phyloP scores from a whole-genome alignment of 2,888 invertebrate species.

The Drosophila longiperda region DNA sequence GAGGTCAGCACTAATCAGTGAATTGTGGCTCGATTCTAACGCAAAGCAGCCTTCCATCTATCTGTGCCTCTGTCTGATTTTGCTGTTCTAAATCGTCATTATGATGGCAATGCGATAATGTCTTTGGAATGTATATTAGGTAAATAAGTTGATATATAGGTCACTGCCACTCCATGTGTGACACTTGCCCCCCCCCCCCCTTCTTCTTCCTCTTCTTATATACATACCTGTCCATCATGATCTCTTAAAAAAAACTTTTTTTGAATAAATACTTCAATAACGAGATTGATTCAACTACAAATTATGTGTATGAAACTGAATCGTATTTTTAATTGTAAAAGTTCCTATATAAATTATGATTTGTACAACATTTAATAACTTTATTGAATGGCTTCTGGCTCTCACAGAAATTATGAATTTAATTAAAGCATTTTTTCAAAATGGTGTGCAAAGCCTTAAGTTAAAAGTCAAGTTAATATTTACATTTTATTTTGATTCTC shows the following conservation, averaged over 20 bases:
- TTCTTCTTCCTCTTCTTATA: background rate
- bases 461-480: background rate
- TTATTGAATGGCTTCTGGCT: background rate
- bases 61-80: background rate
- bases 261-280: background rate
- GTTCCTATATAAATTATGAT: background rate
- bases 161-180: background rate
- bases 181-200: background rate
- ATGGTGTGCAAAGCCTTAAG: background rate
- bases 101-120: constrained; percentile 22
- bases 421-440: background rate
- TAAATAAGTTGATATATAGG: background rate
- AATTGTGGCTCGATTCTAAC: constrained; percentile 9
- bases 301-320: background rate
- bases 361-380: background rate
- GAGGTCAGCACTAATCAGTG: constrained; percentile 45
- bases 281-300: background rate
- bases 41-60: background rate
- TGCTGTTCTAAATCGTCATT: constrained; percentile 20
- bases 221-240: background rate
- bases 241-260: constrained; percentile 1
- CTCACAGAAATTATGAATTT: background rate
- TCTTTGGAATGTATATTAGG: background rate
- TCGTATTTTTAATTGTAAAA: background rate
- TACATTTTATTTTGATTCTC: background rate